Evolutionary conservation across 37 sponge, comb jelly and placozoan species (phyloP).

Genomic region (Axinella damicornis): DNA sequence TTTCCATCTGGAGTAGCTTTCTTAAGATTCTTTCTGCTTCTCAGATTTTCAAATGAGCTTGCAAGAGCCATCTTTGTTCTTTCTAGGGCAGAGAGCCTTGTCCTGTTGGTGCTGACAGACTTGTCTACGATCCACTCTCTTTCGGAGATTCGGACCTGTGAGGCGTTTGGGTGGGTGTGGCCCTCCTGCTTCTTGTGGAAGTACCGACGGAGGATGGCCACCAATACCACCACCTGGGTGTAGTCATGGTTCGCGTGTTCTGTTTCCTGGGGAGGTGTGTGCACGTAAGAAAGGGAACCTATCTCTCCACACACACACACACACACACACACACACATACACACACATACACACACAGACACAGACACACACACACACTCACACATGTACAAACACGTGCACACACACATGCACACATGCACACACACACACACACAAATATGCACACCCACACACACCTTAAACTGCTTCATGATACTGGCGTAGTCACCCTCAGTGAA

Average conservation of each 20-base stretch:
- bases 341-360: constrained; percentile 30
- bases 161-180: constrained; percentile 58
- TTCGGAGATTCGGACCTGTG: background rate
- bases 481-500: constrained; percentile 62
- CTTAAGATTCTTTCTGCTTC: constrained; percentile 12
- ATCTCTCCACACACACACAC: no score
- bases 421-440: constrained; percentile 31
- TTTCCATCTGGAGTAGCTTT: background rate
- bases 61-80: constrained; percentile 52
- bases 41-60: constrained; percentile 57
- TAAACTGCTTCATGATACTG: constrained; percentile 53
- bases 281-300: no score
- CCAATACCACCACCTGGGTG: constrained; percentile 63
- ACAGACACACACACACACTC: no score
- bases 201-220: constrained; percentile 61
- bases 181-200: constrained; percentile 61
- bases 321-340: background rate
- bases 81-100: constrained; percentile 27
- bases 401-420: background rate
- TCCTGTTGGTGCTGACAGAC: background rate
- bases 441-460: constrained; percentile 46
- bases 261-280: constrained; percentile 17
- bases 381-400: no score
- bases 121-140: background rate
- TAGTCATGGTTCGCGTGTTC: constrained; percentile 67